These are phyloP conservation scores for Pyralis farinalis DNA, from an alignment of 2,888 invertebrate species.

Conservation along the genomic window DNA sequence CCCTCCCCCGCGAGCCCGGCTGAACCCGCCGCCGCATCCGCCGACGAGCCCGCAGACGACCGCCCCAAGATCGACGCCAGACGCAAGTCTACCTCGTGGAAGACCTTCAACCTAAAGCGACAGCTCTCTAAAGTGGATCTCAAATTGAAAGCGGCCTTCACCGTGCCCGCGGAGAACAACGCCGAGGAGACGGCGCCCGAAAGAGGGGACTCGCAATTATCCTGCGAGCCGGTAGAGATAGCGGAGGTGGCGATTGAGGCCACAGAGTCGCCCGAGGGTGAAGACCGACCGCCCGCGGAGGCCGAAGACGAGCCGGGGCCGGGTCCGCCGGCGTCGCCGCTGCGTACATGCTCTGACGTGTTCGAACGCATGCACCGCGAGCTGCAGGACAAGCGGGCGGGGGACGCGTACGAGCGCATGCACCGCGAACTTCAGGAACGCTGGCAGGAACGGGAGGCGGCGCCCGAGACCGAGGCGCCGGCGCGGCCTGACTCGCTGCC, in stretches of 20 bases:
- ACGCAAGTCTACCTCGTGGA: slow-evolving; percentile 86
- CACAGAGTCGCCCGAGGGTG: slow-evolving; percentile 26
- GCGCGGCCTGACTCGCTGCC: slow-evolving; percentile 84
- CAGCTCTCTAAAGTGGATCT: slow-evolving; percentile 90
- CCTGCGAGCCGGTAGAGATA: too few relatives aligned
- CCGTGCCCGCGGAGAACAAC: slow-evolving; percentile 57
- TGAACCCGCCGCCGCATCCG: slow-evolving; percentile 22
- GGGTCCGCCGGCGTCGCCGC: slow-evolving; percentile 40
- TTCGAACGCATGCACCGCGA: slow-evolving; percentile 67
- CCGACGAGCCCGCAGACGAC: slow-evolving; percentile 35
- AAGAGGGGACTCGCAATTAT: slow-evolving; percentile 23
- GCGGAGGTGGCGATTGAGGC: slow-evolving; percentile 39
- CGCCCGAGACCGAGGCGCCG: slow-evolving; percentile 25
- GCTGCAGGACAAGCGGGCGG: slow-evolving; percentile 48
- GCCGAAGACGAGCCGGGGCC: slow-evolving; percentile 37
- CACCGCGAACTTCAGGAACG: slow-evolving; percentile 68
- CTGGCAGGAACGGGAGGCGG: slow-evolving; percentile 56
- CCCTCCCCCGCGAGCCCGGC: slow-evolving; percentile 26
- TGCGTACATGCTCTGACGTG: slow-evolving; percentile 59
- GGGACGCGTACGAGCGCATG: slow-evolving; percentile 65
- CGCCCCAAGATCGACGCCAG: slow-evolving; percentile 64
- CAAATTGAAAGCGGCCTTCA: slow-evolving; percentile 85
- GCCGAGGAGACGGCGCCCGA: slow-evolving; percentile 32
- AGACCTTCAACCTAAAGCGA: slow-evolving; percentile 89
- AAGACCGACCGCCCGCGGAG: too few relatives aligned